These are phyloP conservation scores for Eilema depressum DNA, from an alignment of 2,888 invertebrate species.

Conservation along the genomic window DNA sequence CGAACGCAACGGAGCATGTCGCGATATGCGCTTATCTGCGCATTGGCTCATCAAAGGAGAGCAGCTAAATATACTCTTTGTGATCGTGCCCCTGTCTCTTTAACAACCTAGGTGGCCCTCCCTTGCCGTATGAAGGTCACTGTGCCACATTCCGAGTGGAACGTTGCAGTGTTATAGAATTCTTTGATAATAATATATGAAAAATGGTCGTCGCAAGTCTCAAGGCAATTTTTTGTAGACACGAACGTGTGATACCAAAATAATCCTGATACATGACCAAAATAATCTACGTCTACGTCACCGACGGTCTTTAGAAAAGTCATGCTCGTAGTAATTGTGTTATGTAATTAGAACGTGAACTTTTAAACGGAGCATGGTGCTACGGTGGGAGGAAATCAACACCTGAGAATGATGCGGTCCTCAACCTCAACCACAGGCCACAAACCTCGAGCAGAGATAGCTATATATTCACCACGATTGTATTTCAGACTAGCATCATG, in stretches of 20 bases:
- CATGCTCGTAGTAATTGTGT: constrained; percentile 23
- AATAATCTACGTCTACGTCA: constrained; percentile 17
- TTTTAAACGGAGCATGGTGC: constrained; percentile 20
- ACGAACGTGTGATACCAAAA: constrained; percentile 29
- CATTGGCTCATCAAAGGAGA: constrained; percentile 73
- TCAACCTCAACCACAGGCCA: constrained; percentile 57
- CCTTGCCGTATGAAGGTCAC: constrained; percentile 54
- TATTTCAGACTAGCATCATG: constrained; percentile 58
- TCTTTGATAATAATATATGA: constrained; percentile 24
- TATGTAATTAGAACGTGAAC: constrained; percentile 24
- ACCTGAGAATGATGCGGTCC: constrained; percentile 43
- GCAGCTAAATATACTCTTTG: constrained; percentile 72
- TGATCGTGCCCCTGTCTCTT: constrained; percentile 54
- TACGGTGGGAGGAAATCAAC: constrained; percentile 53
- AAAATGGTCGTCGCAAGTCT: constrained; percentile 20
- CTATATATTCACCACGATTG: constrained; percentile 58
- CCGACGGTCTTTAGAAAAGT: constrained; percentile 14
- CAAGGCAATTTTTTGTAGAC: constrained; percentile 34
- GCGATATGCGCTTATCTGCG: constrained; percentile 71
- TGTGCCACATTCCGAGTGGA: constrained; percentile 31
- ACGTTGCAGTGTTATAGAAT: constrained; percentile 40
- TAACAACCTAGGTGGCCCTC: constrained; percentile 61
- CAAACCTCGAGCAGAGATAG: constrained; percentile 58
- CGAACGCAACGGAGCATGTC: constrained; percentile 59
- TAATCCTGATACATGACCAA: constrained; percentile 25